Evolutionary conservation across 2,888 invertebrate species (phyloP), one percentile per base, ranked within the genome.

Genomic region (Napeogenes sylphis): DNA sequence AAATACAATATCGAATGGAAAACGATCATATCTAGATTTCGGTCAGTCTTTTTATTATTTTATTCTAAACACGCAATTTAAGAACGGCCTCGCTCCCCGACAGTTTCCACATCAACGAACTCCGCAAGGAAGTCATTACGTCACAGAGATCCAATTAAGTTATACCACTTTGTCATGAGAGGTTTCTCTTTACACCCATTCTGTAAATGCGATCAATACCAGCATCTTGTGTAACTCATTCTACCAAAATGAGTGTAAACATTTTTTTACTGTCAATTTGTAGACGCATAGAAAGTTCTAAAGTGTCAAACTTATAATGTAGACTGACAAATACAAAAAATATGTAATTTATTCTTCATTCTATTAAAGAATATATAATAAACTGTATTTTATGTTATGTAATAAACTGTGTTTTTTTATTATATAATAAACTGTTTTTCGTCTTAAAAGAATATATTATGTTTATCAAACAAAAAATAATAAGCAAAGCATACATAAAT

Each of bases 1-100:
- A 83, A 85, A 84, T 79, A 80, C 80, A 42, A 83, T 83, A 85
- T 83, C 80, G 78, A 83, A 78, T 80, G 77, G 80, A 81, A 84
- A 84, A 81, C 79, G 78, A 78, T 79, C 80, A 71, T 75, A 72
- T 78, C 75, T 83, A 83, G 84, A 87, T 85, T 84, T 81, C 85
- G 84, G 85, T 81, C 84, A 83, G 73, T 79, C 79, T 82, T 82
- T 84, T 86, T 83, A 75, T 83, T 79, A 73, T 21, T 21, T 21
- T 21, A 21, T 21, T 76, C 72, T 75, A 71, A 81, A 80, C 83
- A 85, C 82, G 85, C 85, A 81, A 83, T 82, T 81, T 78, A 77
- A 78, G 64, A 70, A 55, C 63, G 66, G 68, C 68, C 68, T 70
- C 59, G 64, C 68, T 65, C 64, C 63, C 64, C 66, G 64, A 56